Percentiles rank a stretch among this genome's conserved stretches.
These are phyloP conservation scores for Borostomias antarcticus DNA, from an alignment of 2,797 vertebrate species.

Conservation along the genomic window DNA sequence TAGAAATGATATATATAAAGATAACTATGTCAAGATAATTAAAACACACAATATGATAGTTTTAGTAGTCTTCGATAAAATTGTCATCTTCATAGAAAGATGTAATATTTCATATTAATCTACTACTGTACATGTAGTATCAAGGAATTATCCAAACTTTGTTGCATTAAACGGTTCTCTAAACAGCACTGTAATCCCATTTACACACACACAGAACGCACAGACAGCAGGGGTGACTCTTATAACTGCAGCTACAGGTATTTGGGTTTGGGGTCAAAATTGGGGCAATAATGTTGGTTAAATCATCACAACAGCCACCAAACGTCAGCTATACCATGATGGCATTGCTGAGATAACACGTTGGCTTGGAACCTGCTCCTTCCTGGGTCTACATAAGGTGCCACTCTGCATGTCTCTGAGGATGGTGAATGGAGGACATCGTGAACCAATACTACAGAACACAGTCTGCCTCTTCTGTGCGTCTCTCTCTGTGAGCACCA, in stretches of 20 bases:
- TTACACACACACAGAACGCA: conserved; percentile 17
- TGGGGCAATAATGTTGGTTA: too few species aligned
- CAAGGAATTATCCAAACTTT: neutral
- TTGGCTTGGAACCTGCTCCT: too few species aligned
- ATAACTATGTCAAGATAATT: too few species aligned
- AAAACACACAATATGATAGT: neutral
- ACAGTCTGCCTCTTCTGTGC: neutral
- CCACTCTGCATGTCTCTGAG: too few species aligned
- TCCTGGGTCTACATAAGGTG: too few species aligned
- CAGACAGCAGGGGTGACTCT: neutral
- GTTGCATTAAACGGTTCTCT: neutral
- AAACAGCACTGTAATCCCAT: conserved; percentile 1
- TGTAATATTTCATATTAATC: conserved; percentile 1
- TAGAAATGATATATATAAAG: neutral
- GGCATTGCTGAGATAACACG: neutral
- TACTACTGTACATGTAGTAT: neutral
- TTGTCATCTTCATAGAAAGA: neutral
- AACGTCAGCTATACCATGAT: neutral
- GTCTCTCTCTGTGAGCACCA: neutral
- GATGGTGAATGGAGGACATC: neutral
- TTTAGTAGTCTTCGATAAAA: conserved; percentile 10
- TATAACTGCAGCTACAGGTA: conserved; percentile 5
- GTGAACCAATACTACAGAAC: neutral
- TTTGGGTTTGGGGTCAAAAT: neutral
- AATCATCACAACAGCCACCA: neutral